These are phyloP conservation scores for Octopus bimaculoides DNA, from an alignment of 1,140 invertebrate genomes.

Conservation along the genomic window DNA sequence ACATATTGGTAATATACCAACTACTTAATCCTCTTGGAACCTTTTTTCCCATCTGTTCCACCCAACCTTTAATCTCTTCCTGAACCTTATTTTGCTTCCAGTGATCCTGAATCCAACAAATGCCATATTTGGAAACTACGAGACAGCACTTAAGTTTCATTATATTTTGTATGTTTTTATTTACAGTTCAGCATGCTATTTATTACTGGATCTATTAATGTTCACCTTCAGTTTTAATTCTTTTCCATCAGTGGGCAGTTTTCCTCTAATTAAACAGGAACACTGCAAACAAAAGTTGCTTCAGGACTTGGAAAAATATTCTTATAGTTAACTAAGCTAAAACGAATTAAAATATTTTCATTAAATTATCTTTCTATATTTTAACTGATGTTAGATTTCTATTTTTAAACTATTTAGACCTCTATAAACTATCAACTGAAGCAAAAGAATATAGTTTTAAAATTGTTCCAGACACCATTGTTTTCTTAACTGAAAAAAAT, in stretches of 20 bases:
- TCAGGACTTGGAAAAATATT: background rate
- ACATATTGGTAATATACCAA: too few relatives aligned
- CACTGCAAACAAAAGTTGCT: background rate
- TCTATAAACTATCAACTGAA: too few relatives aligned
- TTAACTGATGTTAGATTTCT: background rate
- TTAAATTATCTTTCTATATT: background rate
- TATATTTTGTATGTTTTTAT: slow-evolving; percentile 8
- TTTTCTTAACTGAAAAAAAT: too few relatives aligned
- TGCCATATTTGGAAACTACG: slow-evolving; percentile 9
- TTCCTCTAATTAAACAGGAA: background rate
- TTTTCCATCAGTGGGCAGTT: background rate
- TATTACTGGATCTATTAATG: background rate
- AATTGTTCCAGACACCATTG: too few relatives aligned
- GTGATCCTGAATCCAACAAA: slow-evolving; percentile 4
- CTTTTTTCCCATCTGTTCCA: background rate
- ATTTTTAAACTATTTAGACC: too few relatives aligned
- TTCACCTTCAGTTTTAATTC: background rate
- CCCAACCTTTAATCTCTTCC: background rate
- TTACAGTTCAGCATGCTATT: background rate
- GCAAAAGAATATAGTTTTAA: too few relatives aligned
- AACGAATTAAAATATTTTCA: background rate
- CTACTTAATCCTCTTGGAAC: background rate
- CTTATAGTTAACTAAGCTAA: background rate
- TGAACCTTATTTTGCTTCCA: slow-evolving; percentile 11
- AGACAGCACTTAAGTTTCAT: background rate